Evolutionary conservation across 2,113 vertebrate genomes (phyloP), one percentile per base, ranked within the genome.

Genomic region (Elgaria multicarinata): DNA sequence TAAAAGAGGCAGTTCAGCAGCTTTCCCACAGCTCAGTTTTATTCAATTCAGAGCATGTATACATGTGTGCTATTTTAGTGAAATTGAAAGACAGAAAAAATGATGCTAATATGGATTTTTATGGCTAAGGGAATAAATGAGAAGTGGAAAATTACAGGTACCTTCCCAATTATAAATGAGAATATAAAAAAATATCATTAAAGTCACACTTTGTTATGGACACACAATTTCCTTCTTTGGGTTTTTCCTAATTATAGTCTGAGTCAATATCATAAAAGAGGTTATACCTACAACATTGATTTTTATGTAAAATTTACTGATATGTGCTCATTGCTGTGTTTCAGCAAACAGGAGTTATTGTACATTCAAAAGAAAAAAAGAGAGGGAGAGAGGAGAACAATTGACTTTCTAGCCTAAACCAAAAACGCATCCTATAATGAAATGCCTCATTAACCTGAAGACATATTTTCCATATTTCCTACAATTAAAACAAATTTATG

Each of bases 331-430:
- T 82, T 86, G 53, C 10, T 71, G 64, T 31, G 10, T 28, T 84
- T 83, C 18, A 93, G 39, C 22, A 77, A 62, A 91, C 78, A 90
- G 74, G 13, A 91, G 71, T 66, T 92, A 91, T 22, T 88, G 39
- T 50, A 83, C 0, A 93, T 67, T 42, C 28, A 31, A 33, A 28
- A 36, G 33, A 26, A 46, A 50, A 28, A 22, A 20, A 16, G 4
- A 22, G 58, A 53, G 31, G 71, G 64, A 24, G 1, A 53, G 18
- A 14, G 3, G 10, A 18, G 46, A 22, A 69, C 31, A 16, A 79
- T 0, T n/a, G 26, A 62, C 67, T 91, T 94, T 33, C 4, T 58
- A 13, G 55, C 8, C 10, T 42, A 39, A 18, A 33, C 24, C 2
- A 82, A 83, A n/a, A 89, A 14, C 0, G 58, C 12, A 62, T 62